These are phyloP conservation scores for Cyprinella venusta DNA, from an alignment of 2,797 vertebrate species.

Conservation along the genomic window DNA sequence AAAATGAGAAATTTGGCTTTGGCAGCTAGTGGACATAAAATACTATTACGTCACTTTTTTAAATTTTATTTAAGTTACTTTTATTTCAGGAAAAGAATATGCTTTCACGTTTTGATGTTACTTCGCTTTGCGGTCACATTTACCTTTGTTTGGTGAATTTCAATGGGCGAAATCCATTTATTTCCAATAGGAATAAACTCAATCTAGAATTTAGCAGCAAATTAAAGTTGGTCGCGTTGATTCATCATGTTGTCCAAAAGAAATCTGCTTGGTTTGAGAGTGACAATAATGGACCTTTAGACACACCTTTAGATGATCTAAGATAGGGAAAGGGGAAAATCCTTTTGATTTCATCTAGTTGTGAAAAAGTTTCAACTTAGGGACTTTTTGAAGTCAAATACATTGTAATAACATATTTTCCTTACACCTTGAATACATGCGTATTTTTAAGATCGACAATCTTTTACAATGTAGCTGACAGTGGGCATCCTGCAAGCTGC, in stretches of 20 bases:
- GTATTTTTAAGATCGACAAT: not conserved
- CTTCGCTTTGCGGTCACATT: not conserved
- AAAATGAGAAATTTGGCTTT: no score
- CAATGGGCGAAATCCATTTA: not conserved
- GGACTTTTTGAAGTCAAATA: not conserved
- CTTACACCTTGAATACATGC: not conserved
- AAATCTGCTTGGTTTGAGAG: not conserved
- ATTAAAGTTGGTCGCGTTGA: not conserved
- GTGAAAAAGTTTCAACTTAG: not conserved
- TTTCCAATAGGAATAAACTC: not conserved
- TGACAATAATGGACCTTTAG: not conserved
- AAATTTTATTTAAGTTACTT: no score
- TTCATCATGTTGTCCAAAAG: not conserved
- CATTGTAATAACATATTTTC: not conserved
- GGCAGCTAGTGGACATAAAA: no score
- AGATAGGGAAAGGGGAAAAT: not conserved
- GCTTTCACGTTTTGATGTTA: not conserved
- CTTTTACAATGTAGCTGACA: conserved; percentile 79
- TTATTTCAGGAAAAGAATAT: no score
- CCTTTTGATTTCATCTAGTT: not conserved
- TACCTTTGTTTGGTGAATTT: not conserved
- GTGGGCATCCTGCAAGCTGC: conserved; percentile 97
- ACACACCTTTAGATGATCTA: not conserved
- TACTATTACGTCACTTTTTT: no score
- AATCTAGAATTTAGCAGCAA: not conserved